These are phyloP conservation scores for Aphodius granarius DNA, from an alignment of 2,888 invertebrate species.

Conservation along the genomic window DNA sequence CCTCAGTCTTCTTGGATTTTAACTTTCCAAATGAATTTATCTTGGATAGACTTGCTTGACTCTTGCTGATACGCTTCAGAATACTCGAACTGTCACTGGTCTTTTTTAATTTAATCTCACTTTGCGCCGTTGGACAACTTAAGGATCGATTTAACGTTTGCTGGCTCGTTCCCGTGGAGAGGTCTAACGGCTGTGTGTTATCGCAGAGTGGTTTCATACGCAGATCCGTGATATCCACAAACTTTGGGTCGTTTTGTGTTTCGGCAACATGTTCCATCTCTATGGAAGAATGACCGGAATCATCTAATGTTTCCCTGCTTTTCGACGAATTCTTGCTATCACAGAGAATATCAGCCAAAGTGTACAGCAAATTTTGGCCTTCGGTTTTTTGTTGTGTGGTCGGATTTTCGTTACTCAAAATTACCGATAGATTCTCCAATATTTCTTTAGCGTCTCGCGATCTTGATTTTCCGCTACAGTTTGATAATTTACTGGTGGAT, in stretches of 20 bases:
- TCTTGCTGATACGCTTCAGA: background rate
- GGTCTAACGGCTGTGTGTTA: slow-evolving; percentile 25
- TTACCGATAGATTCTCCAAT: slow-evolving; percentile 32
- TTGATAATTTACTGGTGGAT: slow-evolving; percentile 16
- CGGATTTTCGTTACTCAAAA: slow-evolving; percentile 29
- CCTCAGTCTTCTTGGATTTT: slow-evolving; percentile 30
- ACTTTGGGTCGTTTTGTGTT: slow-evolving; percentile 13
- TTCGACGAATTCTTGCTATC: slow-evolving; percentile 12
- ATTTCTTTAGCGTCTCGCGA: slow-evolving; percentile 32
- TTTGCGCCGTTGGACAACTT: slow-evolving; percentile 12
- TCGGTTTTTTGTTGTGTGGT: slow-evolving; percentile 29
- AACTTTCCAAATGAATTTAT: slow-evolving; percentile 25
- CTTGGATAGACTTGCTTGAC: background rate
- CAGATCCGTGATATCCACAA: slow-evolving; percentile 26
- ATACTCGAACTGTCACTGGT: background rate
- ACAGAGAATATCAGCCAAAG: slow-evolving; percentile 34
- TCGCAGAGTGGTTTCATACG: slow-evolving; percentile 17
- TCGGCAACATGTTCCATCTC: slow-evolving; percentile 22
- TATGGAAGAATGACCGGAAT: slow-evolving; percentile 33
- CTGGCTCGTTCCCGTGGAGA: background rate
- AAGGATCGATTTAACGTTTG: slow-evolving; percentile 27
- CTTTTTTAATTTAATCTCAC: slow-evolving; percentile 2
- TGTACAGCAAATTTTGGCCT: slow-evolving; percentile 32
- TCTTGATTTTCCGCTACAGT: slow-evolving; percentile 21
- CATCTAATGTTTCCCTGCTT: slow-evolving; percentile 24